These are phyloP conservation scores for Oryzias sinensis DNA, from an alignment of 2,797 vertebrate species.

Conservation along the genomic window DNA sequence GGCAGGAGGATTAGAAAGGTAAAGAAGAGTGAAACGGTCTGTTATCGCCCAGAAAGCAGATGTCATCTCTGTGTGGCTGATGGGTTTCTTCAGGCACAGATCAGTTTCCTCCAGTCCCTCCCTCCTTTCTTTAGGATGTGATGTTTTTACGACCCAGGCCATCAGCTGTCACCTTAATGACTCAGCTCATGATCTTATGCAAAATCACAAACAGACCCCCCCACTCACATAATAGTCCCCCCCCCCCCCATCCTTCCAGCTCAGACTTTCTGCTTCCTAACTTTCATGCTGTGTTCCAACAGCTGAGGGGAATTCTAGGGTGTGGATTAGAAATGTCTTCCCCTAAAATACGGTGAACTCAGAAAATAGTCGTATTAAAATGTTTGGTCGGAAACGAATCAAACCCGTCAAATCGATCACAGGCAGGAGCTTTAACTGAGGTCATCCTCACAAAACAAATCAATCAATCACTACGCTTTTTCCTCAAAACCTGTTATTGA, in stretches of 20 bases:
- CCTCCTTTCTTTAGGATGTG: slow-evolving; percentile 49
- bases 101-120: slow-evolving; percentile 59
- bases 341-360: slow-evolving; percentile 29
- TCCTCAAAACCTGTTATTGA: too few species aligned
- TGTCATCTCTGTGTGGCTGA: slow-evolving; percentile 69
- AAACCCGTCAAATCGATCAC: slow-evolving; percentile 8
- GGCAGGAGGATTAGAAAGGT: slow-evolving; percentile 58
- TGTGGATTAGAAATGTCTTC: slow-evolving; percentile 53
- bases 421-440: too few species aligned
- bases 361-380: slow-evolving; percentile 2
- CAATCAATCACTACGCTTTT: background rate
- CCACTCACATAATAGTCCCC: slow-evolving; percentile 53
- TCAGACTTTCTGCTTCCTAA: slow-evolving; percentile 59
- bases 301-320: slow-evolving; percentile 51
- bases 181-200: slow-evolving; percentile 46
- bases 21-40: slow-evolving; percentile 63
- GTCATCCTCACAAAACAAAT: slow-evolving; percentile 8
- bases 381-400: too few species aligned
- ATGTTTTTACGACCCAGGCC: slow-evolving; percentile 63
- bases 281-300: slow-evolving; percentile 49
- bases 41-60: slow-evolving; percentile 65
- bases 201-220: slow-evolving; percentile 56
- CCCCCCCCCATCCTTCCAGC: slow-evolving; percentile 61
- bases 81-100: slow-evolving; percentile 64
- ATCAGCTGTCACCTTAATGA: slow-evolving; percentile 64